These are phyloP conservation scores for Ceratitis capitata DNA, from an alignment of 1,140 invertebrate genomes.

Conservation along the genomic window DNA sequence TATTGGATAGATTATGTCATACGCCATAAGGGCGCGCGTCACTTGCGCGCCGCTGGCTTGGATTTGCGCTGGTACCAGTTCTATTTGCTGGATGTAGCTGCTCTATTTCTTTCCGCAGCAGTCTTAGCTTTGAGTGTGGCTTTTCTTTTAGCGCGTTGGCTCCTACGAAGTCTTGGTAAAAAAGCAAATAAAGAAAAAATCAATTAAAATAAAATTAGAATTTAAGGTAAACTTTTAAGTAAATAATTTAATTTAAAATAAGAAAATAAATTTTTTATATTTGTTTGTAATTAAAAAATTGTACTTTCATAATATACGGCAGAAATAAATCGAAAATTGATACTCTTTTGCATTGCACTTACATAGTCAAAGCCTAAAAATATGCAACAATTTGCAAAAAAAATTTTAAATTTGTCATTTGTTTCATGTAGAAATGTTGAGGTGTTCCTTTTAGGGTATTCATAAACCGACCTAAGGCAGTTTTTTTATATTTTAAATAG, in stretches of 20 bases:
- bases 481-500: too few species aligned
- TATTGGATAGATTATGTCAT: constrained; percentile 75
- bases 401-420: too few species aligned
- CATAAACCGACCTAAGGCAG: too few species aligned
- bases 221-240: background rate
- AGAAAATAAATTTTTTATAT: background rate
- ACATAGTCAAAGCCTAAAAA: too few species aligned
- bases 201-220: background rate
- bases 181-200: background rate
- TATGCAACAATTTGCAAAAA: too few species aligned
- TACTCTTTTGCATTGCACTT: too few species aligned
- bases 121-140: background rate
- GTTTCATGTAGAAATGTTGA: too few species aligned
- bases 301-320: too few species aligned
- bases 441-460: too few species aligned
- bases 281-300: background rate
- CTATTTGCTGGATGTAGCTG: constrained; percentile 70
- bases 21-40: constrained; percentile 69
- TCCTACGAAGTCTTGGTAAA: too few species aligned
- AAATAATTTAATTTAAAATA: background rate
- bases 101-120: background rate
- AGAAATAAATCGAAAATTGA: too few species aligned
- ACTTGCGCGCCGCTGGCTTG: constrained; percentile 69
- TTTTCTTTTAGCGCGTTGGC: constrained; percentile 38
- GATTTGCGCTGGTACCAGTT: constrained; percentile 72